Evolutionary conservation across 2,888 invertebrate species (phyloP).

Genomic region (Gortyna flavago): DNA sequence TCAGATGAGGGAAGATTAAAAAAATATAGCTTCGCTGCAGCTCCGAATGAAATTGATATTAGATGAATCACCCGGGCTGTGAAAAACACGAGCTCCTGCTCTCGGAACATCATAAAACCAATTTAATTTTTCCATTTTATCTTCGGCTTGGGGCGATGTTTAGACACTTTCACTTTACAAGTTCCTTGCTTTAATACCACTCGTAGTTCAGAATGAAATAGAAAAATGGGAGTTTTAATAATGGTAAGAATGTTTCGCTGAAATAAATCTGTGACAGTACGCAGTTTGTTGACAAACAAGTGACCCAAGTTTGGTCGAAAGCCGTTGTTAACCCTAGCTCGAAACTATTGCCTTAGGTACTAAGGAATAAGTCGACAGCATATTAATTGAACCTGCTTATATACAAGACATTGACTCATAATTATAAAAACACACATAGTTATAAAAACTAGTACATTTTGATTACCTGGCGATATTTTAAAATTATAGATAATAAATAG

Average conservation of each 20-base stretch:
- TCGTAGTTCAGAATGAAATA: constrained; percentile 28
- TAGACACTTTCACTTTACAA: constrained; percentile 38
- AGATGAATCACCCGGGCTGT: constrained; percentile 26
- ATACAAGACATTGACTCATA: constrained; percentile 13
- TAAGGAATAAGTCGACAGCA: constrained; percentile 39
- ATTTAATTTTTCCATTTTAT: constrained; percentile 51
- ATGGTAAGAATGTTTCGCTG: constrained; percentile 47
- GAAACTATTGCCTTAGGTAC: constrained; percentile 47
- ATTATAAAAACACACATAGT: neutral
- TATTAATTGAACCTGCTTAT: constrained; percentile 24
- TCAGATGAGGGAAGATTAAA: constrained; percentile 31
- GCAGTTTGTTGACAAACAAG: constrained; percentile 54
- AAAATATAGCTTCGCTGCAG: constrained; percentile 35
- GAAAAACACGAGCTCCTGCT: constrained; percentile 24
- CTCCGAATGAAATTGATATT: constrained; percentile 39
- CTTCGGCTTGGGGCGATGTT: constrained; percentile 20
- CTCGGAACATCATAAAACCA: constrained; percentile 40
- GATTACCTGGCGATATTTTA: neutral
- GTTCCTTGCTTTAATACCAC: constrained; percentile 21
- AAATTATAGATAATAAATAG: neutral
- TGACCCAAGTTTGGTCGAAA: constrained; percentile 43
- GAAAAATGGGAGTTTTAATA: constrained; percentile 40
- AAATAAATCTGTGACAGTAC: constrained; percentile 50
- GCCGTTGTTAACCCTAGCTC: constrained; percentile 46
- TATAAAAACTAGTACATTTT: constrained; percentile 3